A percentile compares a stretch with the other conserved stretches of the same genome.
Evolutionary conservation across 2,113 vertebrate genomes (phyloP).

Genomic region (Tautogolabrus adspersus): DNA sequence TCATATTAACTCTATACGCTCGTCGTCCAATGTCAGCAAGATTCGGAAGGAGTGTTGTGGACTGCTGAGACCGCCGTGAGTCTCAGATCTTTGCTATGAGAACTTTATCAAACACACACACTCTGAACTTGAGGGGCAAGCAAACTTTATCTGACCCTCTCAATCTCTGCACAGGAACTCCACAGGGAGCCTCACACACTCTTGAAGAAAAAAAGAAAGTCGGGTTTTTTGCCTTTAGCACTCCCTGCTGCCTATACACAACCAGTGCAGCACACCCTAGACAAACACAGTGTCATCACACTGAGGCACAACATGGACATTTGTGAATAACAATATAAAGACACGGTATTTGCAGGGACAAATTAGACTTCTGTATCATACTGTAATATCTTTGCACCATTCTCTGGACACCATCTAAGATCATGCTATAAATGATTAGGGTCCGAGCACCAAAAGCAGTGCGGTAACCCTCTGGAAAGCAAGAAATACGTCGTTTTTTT

Average conservation of each 20-base stretch:
- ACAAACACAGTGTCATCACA: neutral
- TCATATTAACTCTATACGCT: slow-evolving; percentile 59
- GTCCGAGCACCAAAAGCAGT: no score
- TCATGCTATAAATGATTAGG: no score
- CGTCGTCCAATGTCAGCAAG: slow-evolving; percentile 66
- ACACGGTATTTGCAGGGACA: neutral
- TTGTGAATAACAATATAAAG: neutral
- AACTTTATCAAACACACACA: slow-evolving; percentile 70
- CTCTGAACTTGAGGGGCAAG: slow-evolving; percentile 53
- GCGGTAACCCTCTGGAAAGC: no score
- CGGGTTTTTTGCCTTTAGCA: slow-evolving; percentile 46
- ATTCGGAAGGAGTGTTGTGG: slow-evolving; percentile 55
- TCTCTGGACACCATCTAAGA: no score
- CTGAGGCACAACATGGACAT: neutral
- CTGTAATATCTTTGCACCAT: no score
- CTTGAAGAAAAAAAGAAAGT: slow-evolving; percentile 37
- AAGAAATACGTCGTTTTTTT: no score
- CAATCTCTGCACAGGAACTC: slow-evolving; percentile 26
- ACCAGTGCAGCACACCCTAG: slow-evolving; percentile 30
- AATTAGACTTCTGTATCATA: neutral
- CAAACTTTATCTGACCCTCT: slow-evolving; percentile 71
- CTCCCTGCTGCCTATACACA: slow-evolving; percentile 42
- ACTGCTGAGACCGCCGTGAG: slow-evolving; percentile 57
- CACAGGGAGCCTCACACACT: slow-evolving; percentile 44
- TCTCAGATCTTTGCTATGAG: slow-evolving; percentile 68